Evolutionary conservation across 2,888 invertebrate species (phyloP), one percentile per base, ranked within the genome.

Genomic region (Caenorhabditis afra): DNA sequence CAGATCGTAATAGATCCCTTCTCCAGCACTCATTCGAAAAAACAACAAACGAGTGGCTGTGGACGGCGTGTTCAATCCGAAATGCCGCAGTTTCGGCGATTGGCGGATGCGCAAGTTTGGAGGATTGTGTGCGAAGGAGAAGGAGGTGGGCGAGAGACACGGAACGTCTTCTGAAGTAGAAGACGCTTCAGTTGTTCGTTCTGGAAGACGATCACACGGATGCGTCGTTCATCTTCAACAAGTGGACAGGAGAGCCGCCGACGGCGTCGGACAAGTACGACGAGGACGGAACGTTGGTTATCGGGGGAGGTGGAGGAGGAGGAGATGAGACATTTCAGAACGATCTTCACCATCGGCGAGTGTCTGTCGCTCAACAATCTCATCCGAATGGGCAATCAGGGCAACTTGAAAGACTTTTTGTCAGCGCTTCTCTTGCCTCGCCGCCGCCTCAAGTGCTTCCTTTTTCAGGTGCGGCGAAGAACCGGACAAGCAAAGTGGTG

Each of bases 401-500:
- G 71, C 23, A 71, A 71, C n/a, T 57, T 71, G 57, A 71, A 71
- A n/a, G 71, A 71, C 55, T 71, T 71, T 57, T 64, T 71, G 71
- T 70, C 22, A 68, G 68, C 41, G 35, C n/a, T 16, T 3, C 16
- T 39, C n/a, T 52, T 61, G 45, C 41, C 3, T 49, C 47, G 3
- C 20, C 16, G 14, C 20, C 18, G 20, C n/a, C n/a, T 57, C 41
- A 57, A 57, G 57, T 57, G 55, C 37, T 16, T 57, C 41, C 20
- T 22, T 67, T n/a, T 68, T 37, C 70, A 70, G 70, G 45, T 71
- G 71, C 29, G 71, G 71, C 0, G 71, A 71, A 37, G 62, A 71
- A 47, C 62, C 71, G n/a, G 71, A 71, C 50, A 71, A 71, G 23
- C 64, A 64, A 35, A 29, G 29, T 18, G 71, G 71, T 4, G 71